phyloP scores from a whole-genome alignment of 2,113 vertebrate species.

The Oceanites oceanicus region DNA sequence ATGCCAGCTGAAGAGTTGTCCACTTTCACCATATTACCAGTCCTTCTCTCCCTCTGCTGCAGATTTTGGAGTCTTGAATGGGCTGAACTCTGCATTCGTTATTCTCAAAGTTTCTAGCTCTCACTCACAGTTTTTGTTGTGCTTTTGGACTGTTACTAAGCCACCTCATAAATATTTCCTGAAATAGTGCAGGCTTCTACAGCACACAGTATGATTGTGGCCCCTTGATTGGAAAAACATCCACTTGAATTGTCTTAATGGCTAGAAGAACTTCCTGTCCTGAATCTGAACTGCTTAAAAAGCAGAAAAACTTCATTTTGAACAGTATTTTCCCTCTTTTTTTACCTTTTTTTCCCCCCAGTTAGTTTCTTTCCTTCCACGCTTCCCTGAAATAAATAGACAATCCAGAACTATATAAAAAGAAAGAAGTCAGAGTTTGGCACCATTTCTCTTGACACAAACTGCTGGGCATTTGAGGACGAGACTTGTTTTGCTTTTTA shows the following conservation, averaged over 20 bases:
- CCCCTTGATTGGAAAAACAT: not conserved
- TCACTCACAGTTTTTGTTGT: not conserved
- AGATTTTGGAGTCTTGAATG: not conserved
- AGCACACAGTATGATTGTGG: not conserved
- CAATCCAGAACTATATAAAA: not conserved
- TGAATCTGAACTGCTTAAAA: not conserved
- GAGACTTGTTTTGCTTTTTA: not conserved
- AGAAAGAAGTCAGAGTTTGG: not conserved
- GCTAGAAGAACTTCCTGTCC: not conserved
- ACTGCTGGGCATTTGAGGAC: not conserved
- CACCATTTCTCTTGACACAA: not conserved
- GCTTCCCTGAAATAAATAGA: not conserved
- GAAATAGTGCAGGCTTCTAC: not conserved
- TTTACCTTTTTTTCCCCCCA: fast-evolving
- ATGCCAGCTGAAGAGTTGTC: not conserved
- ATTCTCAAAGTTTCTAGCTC: not conserved
- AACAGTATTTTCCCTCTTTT: not conserved
- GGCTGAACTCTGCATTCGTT: not conserved
- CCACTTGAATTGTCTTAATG: not conserved
- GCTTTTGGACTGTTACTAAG: not conserved
- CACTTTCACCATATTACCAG: not conserved
- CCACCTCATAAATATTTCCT: not conserved
- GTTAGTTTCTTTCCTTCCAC: not conserved
- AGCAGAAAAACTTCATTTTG: fast-evolving
- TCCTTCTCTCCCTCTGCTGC: not conserved